Evolutionary conservation across 2,113 vertebrate species (phyloP), one percentile per base, ranked within the genome.

Genomic region (Silurus glanis): DNA sequence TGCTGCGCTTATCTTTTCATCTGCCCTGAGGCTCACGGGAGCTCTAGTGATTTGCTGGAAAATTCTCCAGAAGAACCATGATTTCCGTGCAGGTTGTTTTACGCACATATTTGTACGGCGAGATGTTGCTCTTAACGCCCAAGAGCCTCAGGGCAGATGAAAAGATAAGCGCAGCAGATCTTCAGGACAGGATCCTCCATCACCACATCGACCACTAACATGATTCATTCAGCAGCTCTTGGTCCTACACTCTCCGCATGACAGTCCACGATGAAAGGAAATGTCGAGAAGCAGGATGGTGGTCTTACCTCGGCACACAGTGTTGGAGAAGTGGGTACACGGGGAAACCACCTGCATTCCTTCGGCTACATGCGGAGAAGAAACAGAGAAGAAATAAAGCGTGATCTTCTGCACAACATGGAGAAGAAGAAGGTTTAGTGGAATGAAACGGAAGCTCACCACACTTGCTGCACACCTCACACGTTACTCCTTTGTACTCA

Each of bases 401-500:
- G 9, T 69, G 17, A 51, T 4, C 14, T 10, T 64, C 69, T 45
- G 47, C 21, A 23, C 9, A 21, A 9, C 10, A 74, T 66, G 10
- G 5, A 37, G 14, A 2, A 45, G 37, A 14, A 71, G 45, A 23
- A 58, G 17, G 53, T 78, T 17, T 4, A 78, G 6, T 13, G 19
- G 6, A 56, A 79, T 28, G 0, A 79, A 58, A 23, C 1, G 16
- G 37, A 16, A 79, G 58, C 76, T 37, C 55, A 79, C 76, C 55
- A 79, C 76, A 79, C 53, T 17, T 9, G 8, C 3, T 79, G 55
- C 76, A 79, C 16, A 0, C 2, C 7, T 0, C 0, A 37, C 76
- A 79, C 0, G 0, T 9, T 5, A 16, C 25, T 19, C 76, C 25
- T 0, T 3, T 28, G 53, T 14, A 23, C 4, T 0, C 2, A n/a